Evolutionary conservation across 2,797 vertebrate genomes (phyloP).

Genomic region (Sebastes itinus): DNA sequence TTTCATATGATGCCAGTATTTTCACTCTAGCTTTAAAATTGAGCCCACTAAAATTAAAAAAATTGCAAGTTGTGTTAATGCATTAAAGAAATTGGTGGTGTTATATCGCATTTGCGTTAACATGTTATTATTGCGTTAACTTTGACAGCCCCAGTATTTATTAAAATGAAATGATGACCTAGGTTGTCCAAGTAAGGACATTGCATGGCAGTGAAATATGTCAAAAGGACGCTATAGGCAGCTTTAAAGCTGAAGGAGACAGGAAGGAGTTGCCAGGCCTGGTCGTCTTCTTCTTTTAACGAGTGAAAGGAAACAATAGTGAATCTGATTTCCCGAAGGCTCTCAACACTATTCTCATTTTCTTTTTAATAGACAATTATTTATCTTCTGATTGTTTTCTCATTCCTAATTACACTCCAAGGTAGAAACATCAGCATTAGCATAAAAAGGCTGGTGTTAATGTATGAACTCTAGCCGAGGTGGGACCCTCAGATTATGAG

Average conservation of each 20-base stretch:
- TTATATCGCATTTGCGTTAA: too few relatives aligned
- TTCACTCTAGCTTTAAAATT: too few relatives aligned
- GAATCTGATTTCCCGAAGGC: constrained; percentile 50
- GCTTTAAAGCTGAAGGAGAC: constrained; percentile 13
- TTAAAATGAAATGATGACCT: constrained; percentile 14
- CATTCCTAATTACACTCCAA: constrained; percentile 53
- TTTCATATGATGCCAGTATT: too few relatives aligned
- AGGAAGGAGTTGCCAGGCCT: constrained; percentile 38
- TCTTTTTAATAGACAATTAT: constrained; percentile 56
- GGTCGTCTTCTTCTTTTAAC: constrained; percentile 31
- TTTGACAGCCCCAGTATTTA: not conserved
- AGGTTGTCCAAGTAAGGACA: constrained; percentile 32
- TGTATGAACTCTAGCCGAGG: constrained; percentile 38
- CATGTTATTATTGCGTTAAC: too few relatives aligned
- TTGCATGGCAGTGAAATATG: constrained; percentile 9
- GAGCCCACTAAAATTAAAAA: too few relatives aligned
- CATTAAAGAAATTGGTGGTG: too few relatives aligned
- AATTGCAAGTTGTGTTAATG: too few relatives aligned
- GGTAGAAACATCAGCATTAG: constrained; percentile 31
- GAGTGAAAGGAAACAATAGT: constrained; percentile 46
- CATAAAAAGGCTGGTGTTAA: constrained; percentile 33
- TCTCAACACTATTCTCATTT: constrained; percentile 34
- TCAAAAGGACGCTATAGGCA: constrained; percentile 15
- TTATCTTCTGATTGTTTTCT: constrained; percentile 49
- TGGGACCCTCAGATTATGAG: constrained; percentile 22